Conservation (phyloP, 2,113 vertebrate genomes). For the Mirounga angustirostris region DNA sequence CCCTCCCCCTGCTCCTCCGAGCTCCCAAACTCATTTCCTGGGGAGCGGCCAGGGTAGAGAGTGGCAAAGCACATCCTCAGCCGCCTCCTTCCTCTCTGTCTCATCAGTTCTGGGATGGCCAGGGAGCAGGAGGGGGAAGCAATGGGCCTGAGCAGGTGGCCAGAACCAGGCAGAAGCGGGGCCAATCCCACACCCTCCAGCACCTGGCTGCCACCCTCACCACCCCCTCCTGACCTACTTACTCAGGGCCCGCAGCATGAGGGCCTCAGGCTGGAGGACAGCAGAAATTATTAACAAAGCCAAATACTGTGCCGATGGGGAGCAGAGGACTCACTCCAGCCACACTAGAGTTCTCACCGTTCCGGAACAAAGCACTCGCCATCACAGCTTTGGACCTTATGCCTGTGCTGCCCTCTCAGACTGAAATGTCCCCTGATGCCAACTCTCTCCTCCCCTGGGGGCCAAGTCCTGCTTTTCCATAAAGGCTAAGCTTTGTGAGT, state of each 20-base stretch:
- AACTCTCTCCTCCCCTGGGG: neutral
- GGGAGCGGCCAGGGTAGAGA: neutral
- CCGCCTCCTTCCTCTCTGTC: neutral
- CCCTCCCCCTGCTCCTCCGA: neutral
- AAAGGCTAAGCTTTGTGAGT: neutral
- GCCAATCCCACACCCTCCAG: neutral
- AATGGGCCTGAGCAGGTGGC: neutral
- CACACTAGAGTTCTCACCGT: neutral
- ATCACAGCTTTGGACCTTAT: neutral
- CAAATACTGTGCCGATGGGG: neutral
- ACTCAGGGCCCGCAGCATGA: neutral
- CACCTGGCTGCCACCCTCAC: neutral
- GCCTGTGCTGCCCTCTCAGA: neutral
- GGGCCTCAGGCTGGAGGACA: neutral
- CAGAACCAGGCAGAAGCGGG: neutral
- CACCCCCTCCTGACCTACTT: conserved; percentile 64
- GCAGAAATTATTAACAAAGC: neutral
- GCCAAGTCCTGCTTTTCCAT: neutral
- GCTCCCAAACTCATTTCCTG: neutral
- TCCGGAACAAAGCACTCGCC: neutral
- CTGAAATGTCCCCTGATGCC: neutral
- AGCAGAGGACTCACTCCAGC: neutral
- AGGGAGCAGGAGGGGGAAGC: neutral
- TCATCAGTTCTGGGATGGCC: neutral
- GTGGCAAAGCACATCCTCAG: neutral